These are phyloP conservation scores for Corvus cornix DNA, from an alignment of 2,113 vertebrate species.

Conservation along the genomic window DNA sequence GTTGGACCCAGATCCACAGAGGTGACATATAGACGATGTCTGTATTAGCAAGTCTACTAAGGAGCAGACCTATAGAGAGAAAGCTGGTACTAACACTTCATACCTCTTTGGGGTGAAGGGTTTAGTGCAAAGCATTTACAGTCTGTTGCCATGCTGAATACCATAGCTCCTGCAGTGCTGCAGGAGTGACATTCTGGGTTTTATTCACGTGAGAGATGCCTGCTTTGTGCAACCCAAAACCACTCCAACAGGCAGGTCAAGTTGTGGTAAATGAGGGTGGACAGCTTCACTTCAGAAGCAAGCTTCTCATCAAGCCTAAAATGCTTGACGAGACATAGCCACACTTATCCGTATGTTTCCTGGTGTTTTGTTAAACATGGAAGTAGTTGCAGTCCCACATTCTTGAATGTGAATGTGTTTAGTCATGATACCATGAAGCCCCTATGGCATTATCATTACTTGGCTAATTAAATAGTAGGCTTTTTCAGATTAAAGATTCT, in stretches of 20 bases:
- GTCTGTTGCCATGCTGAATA: not conserved
- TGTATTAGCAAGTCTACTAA: not conserved
- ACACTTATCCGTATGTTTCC: not conserved
- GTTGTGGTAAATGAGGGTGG: not conserved
- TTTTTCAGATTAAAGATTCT: not conserved
- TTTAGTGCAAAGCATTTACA: not conserved
- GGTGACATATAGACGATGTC: fast-evolving
- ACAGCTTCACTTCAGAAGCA: not conserved
- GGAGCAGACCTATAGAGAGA: not conserved
- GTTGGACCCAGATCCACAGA: not conserved
- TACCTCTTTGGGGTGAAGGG: not conserved
- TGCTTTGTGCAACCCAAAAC: not conserved
- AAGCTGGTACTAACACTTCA: not conserved
- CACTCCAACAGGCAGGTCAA: not conserved
- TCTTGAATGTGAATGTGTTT: not conserved
- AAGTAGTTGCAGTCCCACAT: not conserved
- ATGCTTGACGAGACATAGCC: not conserved
- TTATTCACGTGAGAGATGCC: not conserved
- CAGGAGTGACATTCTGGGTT: not conserved
- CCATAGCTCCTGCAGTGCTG: not conserved
- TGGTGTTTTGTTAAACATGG: not conserved
- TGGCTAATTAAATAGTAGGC: not conserved
- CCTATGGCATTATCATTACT: not conserved
- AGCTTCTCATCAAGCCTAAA: not conserved
- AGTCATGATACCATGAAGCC: not conserved